Evolutionary conservation across 2,888 invertebrate genomes (phyloP), one percentile per base, ranked within the genome.

Genomic region (Melieria omissa): DNA sequence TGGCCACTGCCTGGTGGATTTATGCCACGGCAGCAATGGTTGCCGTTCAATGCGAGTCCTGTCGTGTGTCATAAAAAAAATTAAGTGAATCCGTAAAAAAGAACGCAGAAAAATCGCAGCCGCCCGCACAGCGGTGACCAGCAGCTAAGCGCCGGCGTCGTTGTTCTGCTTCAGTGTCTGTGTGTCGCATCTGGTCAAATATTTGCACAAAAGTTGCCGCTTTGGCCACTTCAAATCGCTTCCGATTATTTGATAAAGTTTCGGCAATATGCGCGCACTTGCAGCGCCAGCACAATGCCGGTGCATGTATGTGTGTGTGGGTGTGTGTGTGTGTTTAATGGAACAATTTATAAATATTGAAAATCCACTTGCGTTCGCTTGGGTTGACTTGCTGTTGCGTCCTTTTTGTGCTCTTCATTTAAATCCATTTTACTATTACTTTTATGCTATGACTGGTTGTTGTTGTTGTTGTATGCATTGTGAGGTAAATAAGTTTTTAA

Each of bases 11-110:
- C 29, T 29, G 29, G 29, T 29, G 29, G 29, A 29, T 29, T 29
- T 29, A 29, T 29, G 29, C 29, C 29, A 29, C 29, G 29, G 29
- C 29, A 29, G 29, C 29, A 29, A 3, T 29, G 29, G 29, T 29
- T 29, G 29, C 29, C 29, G 29, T 29, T 29, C 29, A 29, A 29
- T 29, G 29, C 2, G 29, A 1, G 29, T 29, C 29, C 29, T 29
- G 29, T 63, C 61, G 77, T 77, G 77, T 80, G 78, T 80, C 80
- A 83, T 84, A 83, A 84, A 84, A 29, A 29, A 83, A 83, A 84
- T 82, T 77, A 80, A 81, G 77, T 76, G 76, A 79, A 75, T 78
- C 75, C 72, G 73, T 76, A 73, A 76, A 75, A 76, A 73, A 65
- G 62, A 65, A 46, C 29, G 29, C 29, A 29, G 29, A 29, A 29